Percentiles rank a stretch among this genome's conserved stretches.
phyloP scores from a whole-genome alignment of 2,888 invertebrate genomes.

The Lycia hirtaria region DNA sequence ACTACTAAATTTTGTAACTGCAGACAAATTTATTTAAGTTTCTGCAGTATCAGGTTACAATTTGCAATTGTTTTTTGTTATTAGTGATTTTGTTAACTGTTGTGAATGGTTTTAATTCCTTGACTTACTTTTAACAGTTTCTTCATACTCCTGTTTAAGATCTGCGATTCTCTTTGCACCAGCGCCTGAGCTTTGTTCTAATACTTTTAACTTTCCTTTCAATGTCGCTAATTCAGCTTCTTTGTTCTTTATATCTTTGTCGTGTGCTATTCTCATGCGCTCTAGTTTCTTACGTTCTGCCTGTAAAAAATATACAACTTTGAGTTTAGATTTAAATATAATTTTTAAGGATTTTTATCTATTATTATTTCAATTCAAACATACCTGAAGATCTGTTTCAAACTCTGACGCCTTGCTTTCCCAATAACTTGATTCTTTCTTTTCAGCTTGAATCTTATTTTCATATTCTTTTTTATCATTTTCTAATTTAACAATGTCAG shows the following conservation, averaged over 20 bases:
- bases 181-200: slow-evolving; percentile 86
- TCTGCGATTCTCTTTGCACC: slow-evolving; percentile 88
- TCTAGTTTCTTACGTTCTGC: slow-evolving; percentile 89
- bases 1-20: no score
- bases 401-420: slow-evolving; percentile 87
- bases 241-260: slow-evolving; percentile 91
- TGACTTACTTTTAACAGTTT: slow-evolving; percentile 88
- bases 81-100: not conserved
- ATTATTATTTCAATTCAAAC: not conserved
- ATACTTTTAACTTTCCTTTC: slow-evolving; percentile 89
- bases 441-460: slow-evolving; percentile 85
- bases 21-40: no score
- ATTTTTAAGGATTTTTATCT: not conserved
- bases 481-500: slow-evolving; percentile 71
- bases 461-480: slow-evolving; percentile 87
- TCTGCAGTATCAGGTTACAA: no score
- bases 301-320: slow-evolving; percentile 56
- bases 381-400: slow-evolving; percentile 86
- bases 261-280: slow-evolving; percentile 87
- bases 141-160: slow-evolving; percentile 88
- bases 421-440: slow-evolving; percentile 87
- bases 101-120: not conserved
- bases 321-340: no score
- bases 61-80: no score
- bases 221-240: slow-evolving; percentile 91